phyloP scores from a whole-genome alignment of 2,113 vertebrate species.

The Campylorhamphus procurvoides region DNA sequence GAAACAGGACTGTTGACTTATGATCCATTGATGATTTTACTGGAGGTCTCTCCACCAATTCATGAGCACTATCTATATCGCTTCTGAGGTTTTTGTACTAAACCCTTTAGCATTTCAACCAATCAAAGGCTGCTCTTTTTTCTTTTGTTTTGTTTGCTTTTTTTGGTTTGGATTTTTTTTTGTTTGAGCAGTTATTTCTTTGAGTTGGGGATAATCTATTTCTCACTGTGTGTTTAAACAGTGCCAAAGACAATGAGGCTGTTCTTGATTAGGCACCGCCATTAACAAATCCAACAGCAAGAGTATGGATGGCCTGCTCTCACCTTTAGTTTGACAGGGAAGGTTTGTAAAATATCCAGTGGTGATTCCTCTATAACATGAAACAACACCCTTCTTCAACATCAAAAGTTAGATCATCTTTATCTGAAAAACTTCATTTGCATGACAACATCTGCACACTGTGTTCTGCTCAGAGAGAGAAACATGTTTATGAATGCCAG shows the following conservation, averaged over 20 bases:
- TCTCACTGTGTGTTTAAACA: not conserved
- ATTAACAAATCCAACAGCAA: not conserved
- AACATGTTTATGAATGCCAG: not conserved
- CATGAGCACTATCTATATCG: not conserved
- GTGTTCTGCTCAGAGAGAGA: slow-evolving; percentile 25
- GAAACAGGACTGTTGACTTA: not conserved
- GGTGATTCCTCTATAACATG: not conserved
- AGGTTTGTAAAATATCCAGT: not conserved
- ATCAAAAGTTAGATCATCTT: not conserved
- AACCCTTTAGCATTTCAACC: not conserved
- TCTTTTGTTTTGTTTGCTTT: not conserved
- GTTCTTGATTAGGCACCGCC: not conserved
- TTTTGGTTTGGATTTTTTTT: not conserved
- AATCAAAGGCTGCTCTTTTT: not conserved
- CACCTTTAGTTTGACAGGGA: not conserved
- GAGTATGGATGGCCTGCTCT: not conserved
- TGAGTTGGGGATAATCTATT: not conserved
- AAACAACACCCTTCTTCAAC: not conserved
- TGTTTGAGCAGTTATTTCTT: not conserved
- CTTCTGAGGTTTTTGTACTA: not conserved
- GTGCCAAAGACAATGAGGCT: not conserved
- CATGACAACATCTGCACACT: not conserved
- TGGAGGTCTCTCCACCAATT: not conserved
- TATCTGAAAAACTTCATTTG: not conserved
- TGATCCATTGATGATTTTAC: not conserved